A percentile compares a stretch with the other conserved stretches of the same genome.
Evolutionary conservation across 2,888 invertebrate species (phyloP).

Genomic region (Tanypteryx hageni): DNA sequence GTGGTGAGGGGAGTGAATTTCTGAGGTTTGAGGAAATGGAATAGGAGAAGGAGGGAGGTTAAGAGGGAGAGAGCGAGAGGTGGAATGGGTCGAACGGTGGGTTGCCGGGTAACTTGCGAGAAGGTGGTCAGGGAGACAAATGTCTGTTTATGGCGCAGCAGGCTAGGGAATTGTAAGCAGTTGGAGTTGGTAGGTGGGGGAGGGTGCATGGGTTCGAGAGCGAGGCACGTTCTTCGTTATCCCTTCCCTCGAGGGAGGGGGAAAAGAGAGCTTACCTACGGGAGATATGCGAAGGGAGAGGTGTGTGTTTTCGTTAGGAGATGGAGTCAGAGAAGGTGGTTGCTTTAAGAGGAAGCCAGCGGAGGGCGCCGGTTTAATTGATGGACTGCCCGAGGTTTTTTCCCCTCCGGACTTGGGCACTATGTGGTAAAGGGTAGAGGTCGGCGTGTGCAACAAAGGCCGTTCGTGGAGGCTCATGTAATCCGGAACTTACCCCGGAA

Average conservation of each 20-base stretch:
- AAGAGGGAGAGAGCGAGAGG: background rate
- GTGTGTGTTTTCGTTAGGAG: background rate
- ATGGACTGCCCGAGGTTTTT: background rate
- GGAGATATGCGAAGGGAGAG: background rate
- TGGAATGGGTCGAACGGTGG: background rate
- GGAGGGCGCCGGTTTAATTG: background rate
- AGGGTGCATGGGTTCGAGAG: background rate
- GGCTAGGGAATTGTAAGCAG: background rate
- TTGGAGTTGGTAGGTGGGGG: background rate
- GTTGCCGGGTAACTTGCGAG: background rate
- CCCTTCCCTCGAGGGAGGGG: background rate
- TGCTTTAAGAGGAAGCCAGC: background rate
- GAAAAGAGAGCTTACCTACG: background rate
- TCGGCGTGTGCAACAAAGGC: slow-evolving; percentile 17
- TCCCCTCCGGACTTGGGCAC: background rate
- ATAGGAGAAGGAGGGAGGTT: no score
- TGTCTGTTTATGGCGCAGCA: slow-evolving; percentile 18
- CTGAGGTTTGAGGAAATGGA: no score
- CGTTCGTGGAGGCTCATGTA: background rate
- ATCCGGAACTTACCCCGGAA: slow-evolving; percentile 4
- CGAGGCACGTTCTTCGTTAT: background rate
- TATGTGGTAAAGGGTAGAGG: background rate
- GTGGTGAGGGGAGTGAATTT: no score
- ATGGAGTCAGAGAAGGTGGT: background rate
- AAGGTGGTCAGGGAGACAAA: background rate